These are phyloP conservation scores for Strigamia transsilvanica DNA, from an alignment of 2,888 invertebrate genomes.

Conservation along the genomic window DNA sequence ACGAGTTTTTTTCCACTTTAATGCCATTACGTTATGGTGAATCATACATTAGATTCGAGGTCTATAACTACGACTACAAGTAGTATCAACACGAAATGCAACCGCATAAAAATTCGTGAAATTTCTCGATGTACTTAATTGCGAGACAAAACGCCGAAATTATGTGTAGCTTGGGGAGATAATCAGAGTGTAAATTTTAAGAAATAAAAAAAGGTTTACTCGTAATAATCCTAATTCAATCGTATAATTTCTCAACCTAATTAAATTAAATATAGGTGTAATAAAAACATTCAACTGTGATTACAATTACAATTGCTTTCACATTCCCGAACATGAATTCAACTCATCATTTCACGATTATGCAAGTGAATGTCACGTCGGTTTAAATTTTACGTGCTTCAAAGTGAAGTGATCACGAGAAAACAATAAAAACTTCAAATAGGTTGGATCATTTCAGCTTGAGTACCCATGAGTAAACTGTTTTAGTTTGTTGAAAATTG, in stretches of 20 bases:
- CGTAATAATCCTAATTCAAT: neutral
- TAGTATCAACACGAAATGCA: neutral
- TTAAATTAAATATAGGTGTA: neutral
- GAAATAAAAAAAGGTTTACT: neutral
- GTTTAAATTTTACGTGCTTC: neutral
- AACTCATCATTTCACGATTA: neutral
- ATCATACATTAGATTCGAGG: conserved; percentile 2
- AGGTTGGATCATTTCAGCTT: conserved; percentile 8
- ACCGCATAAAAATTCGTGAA: neutral
- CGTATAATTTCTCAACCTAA: neutral
- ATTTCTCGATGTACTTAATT: conserved; percentile 9
- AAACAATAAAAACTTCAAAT: neutral
- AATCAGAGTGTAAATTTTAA: conserved; percentile 34
- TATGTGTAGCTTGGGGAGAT: conserved; percentile 4
- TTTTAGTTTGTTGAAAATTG: neutral
- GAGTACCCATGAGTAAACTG: conserved; percentile 13
- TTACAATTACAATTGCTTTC: too few relatives aligned
- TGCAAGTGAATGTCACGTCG: too few relatives aligned
- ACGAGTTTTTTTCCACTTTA: conserved; percentile 28
- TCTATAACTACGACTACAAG: neutral
- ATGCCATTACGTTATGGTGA: conserved; percentile 22
- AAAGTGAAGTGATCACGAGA: neutral
- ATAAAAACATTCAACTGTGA: too few relatives aligned
- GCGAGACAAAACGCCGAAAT: neutral
- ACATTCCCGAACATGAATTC: too few relatives aligned